phyloP scores from a whole-genome alignment of 2,797 vertebrate genomes.

The Ispidina picta region DNA sequence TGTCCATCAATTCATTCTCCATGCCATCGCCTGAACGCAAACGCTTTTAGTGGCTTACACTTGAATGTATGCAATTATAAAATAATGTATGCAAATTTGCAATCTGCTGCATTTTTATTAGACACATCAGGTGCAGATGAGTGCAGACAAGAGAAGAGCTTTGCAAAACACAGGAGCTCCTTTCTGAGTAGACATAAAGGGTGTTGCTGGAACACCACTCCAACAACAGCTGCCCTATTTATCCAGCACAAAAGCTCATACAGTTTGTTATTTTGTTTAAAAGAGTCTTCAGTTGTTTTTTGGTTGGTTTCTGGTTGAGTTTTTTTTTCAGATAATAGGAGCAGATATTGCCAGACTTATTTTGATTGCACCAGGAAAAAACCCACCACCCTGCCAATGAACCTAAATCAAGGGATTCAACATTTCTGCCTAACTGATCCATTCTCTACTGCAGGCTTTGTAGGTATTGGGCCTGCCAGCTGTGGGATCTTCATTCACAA shows the following conservation, averaged over 20 bases:
- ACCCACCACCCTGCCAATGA: neutral
- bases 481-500: neutral
- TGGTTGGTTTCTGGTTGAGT: too few species aligned
- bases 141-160: neutral
- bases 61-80: neutral
- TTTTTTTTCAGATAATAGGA: neutral
- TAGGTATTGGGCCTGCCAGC: neutral
- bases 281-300: neutral
- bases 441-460: neutral
- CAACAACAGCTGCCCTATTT: conserved; percentile 55
- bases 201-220: conserved; percentile 30
- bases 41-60: neutral
- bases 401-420: neutral
- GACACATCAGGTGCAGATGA: conserved; percentile 40
- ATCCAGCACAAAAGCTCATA: neutral
- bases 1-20: neutral
- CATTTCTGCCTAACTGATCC: neutral
- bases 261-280: neutral
- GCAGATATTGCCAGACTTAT: neutral
- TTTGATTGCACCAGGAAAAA: neutral
- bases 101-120: conserved; percentile 35
- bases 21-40: fast-evolving
- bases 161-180: conserved; percentile 17
- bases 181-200: conserved; percentile 26
- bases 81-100: conserved; percentile 17